Evolutionary conservation across 2,797 vertebrate species (phyloP), one percentile per base, ranked within the genome.

Genomic region (Harpagifer antarcticus): DNA sequence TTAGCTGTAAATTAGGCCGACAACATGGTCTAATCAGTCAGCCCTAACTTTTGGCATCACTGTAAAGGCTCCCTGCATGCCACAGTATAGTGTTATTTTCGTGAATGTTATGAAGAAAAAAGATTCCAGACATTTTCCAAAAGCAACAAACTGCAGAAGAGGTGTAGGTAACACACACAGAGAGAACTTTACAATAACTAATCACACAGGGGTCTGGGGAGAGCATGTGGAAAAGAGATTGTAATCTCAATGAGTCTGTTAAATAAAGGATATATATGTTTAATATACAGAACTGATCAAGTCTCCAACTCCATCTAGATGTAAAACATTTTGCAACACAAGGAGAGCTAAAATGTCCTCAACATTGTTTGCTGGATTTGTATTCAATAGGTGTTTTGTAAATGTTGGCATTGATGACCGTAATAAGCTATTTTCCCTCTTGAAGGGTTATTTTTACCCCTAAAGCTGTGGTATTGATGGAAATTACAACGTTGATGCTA

Each of bases 1-100:
- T 82, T 81, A 72, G 75, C 56, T 72, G 55, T 52, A n/a, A 82
- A 86, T 85, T 84, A 82, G 59, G 56, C 72, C 40, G 10, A 69
- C 50, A 70, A 40, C 68, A 74, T 45, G 63, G 72, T 69, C 14
- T 43, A 61, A 72, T 84, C 56, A 81, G 59, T 73, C 61, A 60
- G 15, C 37, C 81, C 23, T 71, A 82, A 72, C 58, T 40, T 72
- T 44, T 68, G 70, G 44, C 63, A 45, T 61, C 61, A 43, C 54
- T 49, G 55, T 76, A 67, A 5, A 10, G 11, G 53, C 3, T 63
- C 20, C 6, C 3, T 64, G 54, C 20, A 60, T 0, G 3, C 12
- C 20, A n/a, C 16, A 20, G 33, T 31, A 4, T 37, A 9, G 33
- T 9, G 9, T 37, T 37, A 37, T 37, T n/a, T 62, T 49, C 17